Conservation (phyloP, 2,113 vertebrate genomes). For the Halichoerus grypus region DNA sequence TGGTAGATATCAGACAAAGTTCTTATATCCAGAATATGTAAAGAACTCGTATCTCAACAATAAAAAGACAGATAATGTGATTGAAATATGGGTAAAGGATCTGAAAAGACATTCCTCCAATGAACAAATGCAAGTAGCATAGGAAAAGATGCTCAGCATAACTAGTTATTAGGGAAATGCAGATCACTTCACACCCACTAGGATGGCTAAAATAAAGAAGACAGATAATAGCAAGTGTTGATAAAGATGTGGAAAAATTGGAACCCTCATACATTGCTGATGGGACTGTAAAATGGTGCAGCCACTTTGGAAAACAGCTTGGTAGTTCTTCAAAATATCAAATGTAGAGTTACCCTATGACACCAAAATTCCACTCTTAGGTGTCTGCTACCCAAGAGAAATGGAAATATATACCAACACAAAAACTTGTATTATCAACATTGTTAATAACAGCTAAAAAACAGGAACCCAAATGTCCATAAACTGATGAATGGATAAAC, state of each 20-base stretch:
- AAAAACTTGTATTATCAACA: not conserved
- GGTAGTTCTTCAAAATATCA: not conserved
- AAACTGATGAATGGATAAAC: not conserved
- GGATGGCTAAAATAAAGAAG: slow-evolving; percentile 1
- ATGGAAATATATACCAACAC: not conserved
- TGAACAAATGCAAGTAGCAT: not conserved
- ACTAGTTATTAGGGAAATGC: not conserved
- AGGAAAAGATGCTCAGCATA: not conserved
- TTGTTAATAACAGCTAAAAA: not conserved
- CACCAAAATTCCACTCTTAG: not conserved
- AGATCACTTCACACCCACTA: not conserved
- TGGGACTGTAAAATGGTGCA: not conserved
- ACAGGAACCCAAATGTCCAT: not conserved
- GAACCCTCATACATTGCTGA: not conserved
- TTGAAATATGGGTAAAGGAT: slow-evolving; percentile 23
- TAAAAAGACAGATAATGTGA: not conserved
- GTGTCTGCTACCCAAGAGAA: not conserved
- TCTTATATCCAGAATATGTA: not conserved
- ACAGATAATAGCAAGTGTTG: not conserved
- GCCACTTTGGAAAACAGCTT: not conserved
- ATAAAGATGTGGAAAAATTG: not conserved
- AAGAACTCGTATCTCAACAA: not conserved
- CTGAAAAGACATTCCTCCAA: not conserved
- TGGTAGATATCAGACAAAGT: not conserved
- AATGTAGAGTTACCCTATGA: not conserved